Evolutionary conservation across 2,113 vertebrate genomes (phyloP), one percentile per base, ranked within the genome.

Genomic region (Psephotus haematonotus): DNA sequence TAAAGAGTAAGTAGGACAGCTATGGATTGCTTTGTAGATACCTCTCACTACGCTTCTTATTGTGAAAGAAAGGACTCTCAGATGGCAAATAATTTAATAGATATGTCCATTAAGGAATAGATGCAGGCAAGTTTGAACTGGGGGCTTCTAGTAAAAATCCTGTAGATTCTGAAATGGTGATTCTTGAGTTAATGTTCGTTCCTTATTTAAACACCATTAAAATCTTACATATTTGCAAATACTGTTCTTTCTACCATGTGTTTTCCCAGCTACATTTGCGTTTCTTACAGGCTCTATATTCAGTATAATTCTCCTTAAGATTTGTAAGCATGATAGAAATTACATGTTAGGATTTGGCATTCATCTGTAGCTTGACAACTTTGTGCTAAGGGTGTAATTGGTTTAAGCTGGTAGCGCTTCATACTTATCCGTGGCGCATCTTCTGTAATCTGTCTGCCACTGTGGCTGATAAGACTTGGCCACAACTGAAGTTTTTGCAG

Each of bases 371-470:
- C 96, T 97, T 97, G 96, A 97, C 97, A 97, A 96, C 92, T 97
- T 96, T 81, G 91, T 78, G 93, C 87, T 98, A 74, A 96, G 97
- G 95, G 97, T 90, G 88, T 98, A 98, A 98, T 98, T 98, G 97
- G 96, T 97, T 98, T 98, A 98, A 97, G 95, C 91, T 93, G 93
- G 93, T 96, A 82, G 91, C 91, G 91, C 96, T 95, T 95, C 76
- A 3, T 82, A 27, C 95, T 97, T 92, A 98, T 96, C 97, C 97
- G 28, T 70, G 92, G 97, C 91, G 88, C 82, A 92, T 97, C 97
- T 97, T 97, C 90, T 93, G 94, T 98, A 98, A 98, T 98, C 98
- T 97, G 97, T 97, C 98, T 98, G 97, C 97, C 95, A 90, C 96
- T 37, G 55, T 8, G 86, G 92, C 95, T 96, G 95, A 97, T 97